Base-by-base conservation (phyloP, 2,113 vertebrate species). In the Gadus chalcogrammus region DNA sequence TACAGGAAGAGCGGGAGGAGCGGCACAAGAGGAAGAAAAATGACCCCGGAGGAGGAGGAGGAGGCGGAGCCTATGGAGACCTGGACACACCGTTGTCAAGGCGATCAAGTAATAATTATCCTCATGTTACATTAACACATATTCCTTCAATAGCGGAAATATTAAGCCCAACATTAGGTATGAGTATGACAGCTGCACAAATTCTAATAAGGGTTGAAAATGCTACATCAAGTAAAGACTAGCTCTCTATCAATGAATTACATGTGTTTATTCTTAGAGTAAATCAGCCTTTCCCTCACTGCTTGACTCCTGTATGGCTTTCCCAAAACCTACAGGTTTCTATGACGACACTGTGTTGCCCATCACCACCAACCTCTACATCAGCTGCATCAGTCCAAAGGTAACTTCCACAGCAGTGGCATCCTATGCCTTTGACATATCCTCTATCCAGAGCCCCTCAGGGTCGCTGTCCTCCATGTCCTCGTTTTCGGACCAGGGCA, bases 301-400 rank as follows among this genome's bases (percentile, higher is more conserved):
- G 42, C 42, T 12, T 13, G 12, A 48, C 42, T 48, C 8, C 12
- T 48, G 42, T 48, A 48, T 48, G 27, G 17, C 6, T 66, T 70
- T 61, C 38, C 42, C 38, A 48, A 48, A 48, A 12, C 67, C 18
- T 8, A 12, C 84, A 92, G 93, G 85, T 6, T 85, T 93, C 64
- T 93, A 93, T 56, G 92, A 94, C 68, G 92, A 94, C 85, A 77
- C 90, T 18, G 87, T 84, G 0, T 81, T 90, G 70, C 92, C 92
- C 38, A 88, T 82, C 66, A 92, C 91, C 52, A 94, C 93, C 22
- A 94, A 94, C 80, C 86, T 94, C 65, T 94, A 93, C 79, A 92
- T 94, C 18, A 92, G 90, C 83, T 93, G 91, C 85, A 93, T 94
- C 58, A 94, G 91, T 75, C 92, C 91, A 67, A 93, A 93, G 92